Base-by-base conservation (phyloP, 2,888 invertebrate species). In the Parelbella ahira region DNA sequence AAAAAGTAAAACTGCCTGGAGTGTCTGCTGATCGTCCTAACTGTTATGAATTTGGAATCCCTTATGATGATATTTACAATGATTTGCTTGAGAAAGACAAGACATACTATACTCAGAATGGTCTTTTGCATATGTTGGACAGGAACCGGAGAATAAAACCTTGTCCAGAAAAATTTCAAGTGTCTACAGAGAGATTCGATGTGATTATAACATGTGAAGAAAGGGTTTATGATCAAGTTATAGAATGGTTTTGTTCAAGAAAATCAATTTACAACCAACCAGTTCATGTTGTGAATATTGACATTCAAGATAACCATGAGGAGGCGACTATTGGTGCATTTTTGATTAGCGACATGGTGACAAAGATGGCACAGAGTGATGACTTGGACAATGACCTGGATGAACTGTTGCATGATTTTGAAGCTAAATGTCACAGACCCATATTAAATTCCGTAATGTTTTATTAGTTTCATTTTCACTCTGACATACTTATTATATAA, bases 251-350 rank as follows among this genome's bases (percentile, higher is more conserved):
- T 90, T 95, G 97, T 54, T 92, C 90, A 15, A 90, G 94, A 63
- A 91, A 93, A 38, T 93, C 94, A 0, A 90, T 92, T 33, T 91
- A 93, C 56, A 95, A 95, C 77, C 93, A 95, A 37, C 94, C 97
- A 3, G 97, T 96, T 1, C 99, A 99, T 88, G 92, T 99, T 25
- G 94, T 99, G 41, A 99, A 99, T 76, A 93, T 99, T 56, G 99
- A 99, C 71, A 98, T 99, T 60, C 97, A 97, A 75, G 99, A 99
- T 87, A 99, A 99, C 83, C 97, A 99, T 54, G 99, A 99, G 77
- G 99, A 99, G 80, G 99, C 99, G 0, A 97, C 99, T 1, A 93
- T 99, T 66, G 99, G 99, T 52, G 99, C 99, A 19, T 98, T 99
- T 86, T 90, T 98, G 58, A 98, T 99, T 54, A 96, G 96, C 80